Base-by-base conservation (phyloP, 2,888 invertebrate species). In the Drosophila pseudotakahashii region DNA sequence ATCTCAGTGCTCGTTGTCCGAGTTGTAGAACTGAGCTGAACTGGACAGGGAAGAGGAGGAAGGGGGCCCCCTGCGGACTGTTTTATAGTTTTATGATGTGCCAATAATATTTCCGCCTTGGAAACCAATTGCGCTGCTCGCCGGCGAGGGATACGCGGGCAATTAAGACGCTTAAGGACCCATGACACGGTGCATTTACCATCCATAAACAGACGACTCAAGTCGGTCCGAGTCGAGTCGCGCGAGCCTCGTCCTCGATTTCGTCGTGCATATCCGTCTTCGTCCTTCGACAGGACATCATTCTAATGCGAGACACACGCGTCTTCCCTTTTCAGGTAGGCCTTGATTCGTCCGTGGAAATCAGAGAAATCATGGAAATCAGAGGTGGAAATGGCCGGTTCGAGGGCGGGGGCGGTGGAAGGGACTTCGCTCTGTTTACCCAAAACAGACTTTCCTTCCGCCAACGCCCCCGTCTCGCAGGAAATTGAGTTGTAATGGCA, bases 51-150 rank as follows among this genome's bases (percentile, higher is more conserved):
- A 50, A 60, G 47, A 60, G 55, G 45, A 30, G 50, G 41, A 44
- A 51, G 51, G 48, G 32, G 53, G 86, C 73, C 89, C 78, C 91
- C 90, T 84, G 90, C 87, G 75, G 89, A 73, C 83, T 73, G 76
- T 89, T 91, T 91, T 90, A 91, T 91, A 82, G 73, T 88, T 91
- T 91, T 91, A 91, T 77, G 89, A 85, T 85, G 78, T 79, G 88
- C 81, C 89, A 89, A 91, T 91, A 89, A 91, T 90, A 89, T 89
- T 90, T 89, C 88, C 79, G 80, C 88, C 79, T 87, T 81, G 85
- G 85, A 88, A 89, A 83, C 86, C 79, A 76, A 80, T 80, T 79
- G 75, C 79, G 63, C 77, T 53, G 77, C 68, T 48, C 73, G 44
- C 72, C 54, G 57, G 67, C 75, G 89, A 89, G 87, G 89, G 88